Conservation (phyloP, 2,888 invertebrate genomes). For the Phaedon cochleariae region DNA sequence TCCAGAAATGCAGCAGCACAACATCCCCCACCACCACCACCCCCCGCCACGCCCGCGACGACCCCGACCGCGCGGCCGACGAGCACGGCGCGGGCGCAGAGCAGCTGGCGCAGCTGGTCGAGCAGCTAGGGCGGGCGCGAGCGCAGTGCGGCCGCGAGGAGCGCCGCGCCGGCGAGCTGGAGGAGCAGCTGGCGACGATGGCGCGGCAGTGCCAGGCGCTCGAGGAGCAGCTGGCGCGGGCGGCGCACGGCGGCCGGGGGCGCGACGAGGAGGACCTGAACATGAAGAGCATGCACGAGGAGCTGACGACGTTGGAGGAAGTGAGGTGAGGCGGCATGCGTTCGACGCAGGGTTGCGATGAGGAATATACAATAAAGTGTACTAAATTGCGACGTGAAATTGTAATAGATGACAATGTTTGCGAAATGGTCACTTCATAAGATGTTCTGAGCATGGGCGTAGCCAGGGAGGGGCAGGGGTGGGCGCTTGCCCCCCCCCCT, state of each 20-base stretch:
- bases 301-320: constrained; percentile 84
- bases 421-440: too few species aligned
- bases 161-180: constrained; percentile 76
- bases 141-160: constrained; percentile 69
- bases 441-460: too few species aligned
- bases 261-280: constrained; percentile 71
- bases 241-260: constrained; percentile 66
- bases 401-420: too few species aligned
- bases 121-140: constrained; percentile 72
- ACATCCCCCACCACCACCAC: background rate
- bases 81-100: constrained; percentile 49
- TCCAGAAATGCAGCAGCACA: background rate
- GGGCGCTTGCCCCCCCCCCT: too few species aligned
- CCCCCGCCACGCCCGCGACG: too few species aligned
- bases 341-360: too few species aligned
- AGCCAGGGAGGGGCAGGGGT: too few species aligned
- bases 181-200: constrained; percentile 78
- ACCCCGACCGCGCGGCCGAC: constrained; percentile 3
- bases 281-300: constrained; percentile 84
- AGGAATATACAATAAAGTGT: too few species aligned
- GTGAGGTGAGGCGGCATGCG: constrained; percentile 72
- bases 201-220: constrained; percentile 75
- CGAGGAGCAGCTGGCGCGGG: constrained; percentile 74
- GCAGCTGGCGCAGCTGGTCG: constrained; percentile 67
- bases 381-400: too few species aligned